Evolutionary conservation across 2,113 vertebrate species (phyloP).

Genomic region (Ramphastos sulfuratus): DNA sequence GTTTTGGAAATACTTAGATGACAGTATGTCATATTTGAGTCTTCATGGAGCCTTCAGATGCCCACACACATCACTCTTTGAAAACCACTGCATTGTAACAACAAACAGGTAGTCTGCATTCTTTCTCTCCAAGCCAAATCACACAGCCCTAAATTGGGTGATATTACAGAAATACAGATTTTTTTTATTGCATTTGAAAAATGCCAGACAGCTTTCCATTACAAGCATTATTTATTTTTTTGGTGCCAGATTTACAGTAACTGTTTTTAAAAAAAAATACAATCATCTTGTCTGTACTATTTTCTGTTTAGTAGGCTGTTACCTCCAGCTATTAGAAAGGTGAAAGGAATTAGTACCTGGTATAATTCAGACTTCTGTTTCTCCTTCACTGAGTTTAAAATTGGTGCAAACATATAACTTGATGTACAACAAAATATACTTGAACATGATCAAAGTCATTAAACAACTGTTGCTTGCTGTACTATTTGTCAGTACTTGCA

Average conservation of each 20-base stretch:
- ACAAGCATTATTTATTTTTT: not conserved
- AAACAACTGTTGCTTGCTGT: not conserved
- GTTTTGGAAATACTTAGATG: not conserved
- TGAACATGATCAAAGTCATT: not conserved
- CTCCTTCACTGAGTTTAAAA: not conserved
- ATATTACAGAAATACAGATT: not conserved
- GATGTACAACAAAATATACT: not conserved
- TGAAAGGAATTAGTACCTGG: not conserved
- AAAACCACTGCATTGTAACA: not conserved
- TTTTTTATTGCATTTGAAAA: not conserved
- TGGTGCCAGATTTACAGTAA: not conserved
- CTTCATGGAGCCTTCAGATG: not conserved
- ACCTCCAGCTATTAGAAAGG: not conserved
- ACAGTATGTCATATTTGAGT: not conserved
- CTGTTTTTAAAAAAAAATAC: constrained; percentile 34
- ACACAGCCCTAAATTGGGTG: not conserved
- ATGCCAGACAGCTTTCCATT: not conserved
- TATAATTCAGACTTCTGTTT: not conserved
- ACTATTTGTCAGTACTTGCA: not conserved
- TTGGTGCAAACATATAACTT: not conserved
- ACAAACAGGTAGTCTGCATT: not conserved
- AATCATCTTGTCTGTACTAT: not conserved
- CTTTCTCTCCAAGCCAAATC: not conserved
- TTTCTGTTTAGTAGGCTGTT: not conserved
- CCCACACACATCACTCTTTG: not conserved